Base-by-base conservation (phyloP, 2,888 invertebrate species). In the Nymphalis polychloros region DNA sequence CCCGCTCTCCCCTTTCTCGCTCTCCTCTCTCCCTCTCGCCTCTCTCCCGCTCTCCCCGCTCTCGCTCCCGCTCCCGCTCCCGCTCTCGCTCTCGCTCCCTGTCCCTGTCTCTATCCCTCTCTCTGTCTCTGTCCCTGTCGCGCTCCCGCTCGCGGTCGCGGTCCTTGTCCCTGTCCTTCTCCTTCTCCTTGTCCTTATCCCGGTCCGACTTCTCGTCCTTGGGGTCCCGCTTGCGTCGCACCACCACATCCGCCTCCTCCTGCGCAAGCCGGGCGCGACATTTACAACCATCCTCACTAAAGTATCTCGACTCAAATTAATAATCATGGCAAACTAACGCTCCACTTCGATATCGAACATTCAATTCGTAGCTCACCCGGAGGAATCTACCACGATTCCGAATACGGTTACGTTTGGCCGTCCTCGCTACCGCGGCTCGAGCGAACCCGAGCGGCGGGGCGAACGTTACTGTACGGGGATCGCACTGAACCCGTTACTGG, bases 221-320 rank as follows among this genome's bases (percentile, higher is more conserved):
- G 72, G 77, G 74, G 78, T 87, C 85, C 61, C 92, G 88, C 91
- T 93, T 93, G 77, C 93, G 86, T 4, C 92, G 86, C 80, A 90
- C 89, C 77, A 93, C 88, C 76, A 93, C 94, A 73, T 95, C 95
- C 72, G 95, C 95, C 83, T 95, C 95, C 84, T 96, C 95, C 93
- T 96, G 95, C 87, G 75, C 78, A 79, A 80, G 70, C 47, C 67
- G 27, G 48, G 53, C 53, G 47, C 27, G 20, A 31, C 46, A 23
- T 31, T 27, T 50, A 46, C 77, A 68, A n/a, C n/a, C 3, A 41
- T 19, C 20, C 35, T 41, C n/a, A 6, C n/a, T 1, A 10, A 57
- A 41, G 10, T 17, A 13, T 13, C 8, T 41, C 57, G 57, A 41
- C 17, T 57, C 57, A 57, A 41, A 57, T 41, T 1, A 57, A 53